Evolutionary conservation across 2,797 vertebrate species (phyloP), one percentile per base, ranked within the genome.

Genomic region (Hozukius guyotensis): DNA sequence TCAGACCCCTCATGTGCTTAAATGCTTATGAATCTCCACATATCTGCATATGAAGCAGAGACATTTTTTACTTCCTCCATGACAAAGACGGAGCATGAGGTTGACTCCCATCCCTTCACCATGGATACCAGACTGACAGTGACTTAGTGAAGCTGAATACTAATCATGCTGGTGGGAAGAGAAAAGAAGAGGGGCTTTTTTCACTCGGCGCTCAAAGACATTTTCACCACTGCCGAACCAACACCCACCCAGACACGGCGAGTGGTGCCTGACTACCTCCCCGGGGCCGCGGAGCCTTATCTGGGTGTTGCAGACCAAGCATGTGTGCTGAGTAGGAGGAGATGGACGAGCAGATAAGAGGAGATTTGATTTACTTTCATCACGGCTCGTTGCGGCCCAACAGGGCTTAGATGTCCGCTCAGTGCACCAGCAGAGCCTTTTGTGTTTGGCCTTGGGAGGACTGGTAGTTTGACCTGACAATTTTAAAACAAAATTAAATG

Each of bases 91-190:
- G 71, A 77, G 85, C 85, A 57, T 65, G 46, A 84, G 86, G 81
- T 81, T 80, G 82, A 85, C 85, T 92, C 75, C 62, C 78, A 74
- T 93, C 87, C 68, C 87, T 87, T 94, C 93, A 92, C 93, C 91
- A 93, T 95, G 93, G 92, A 89, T 77, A 94, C 94, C 88, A 89
- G 83, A 77, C 86, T 75, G 76, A 87, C 83, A 72, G 86, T 72
- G 88, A 77, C 87, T 83, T 87, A 75, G 88, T 68, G 72, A 84
- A 84, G 85, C 83, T 84, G 90, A 89, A 93, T 91, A 83, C 84
- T 93, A 93, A 94, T 90, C 49, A 83, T 80, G 22, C 69, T 46
- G 20, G 73, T 83, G 72, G 82, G 78, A 75, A 49, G 77, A 79
- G 46, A 70, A 84, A 84, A 81, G 36, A 72, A 52, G 65, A 64